Conservation (phyloP, 35 echinoderm and acorn worm species). For the Apostichopus japonicus region DNA sequence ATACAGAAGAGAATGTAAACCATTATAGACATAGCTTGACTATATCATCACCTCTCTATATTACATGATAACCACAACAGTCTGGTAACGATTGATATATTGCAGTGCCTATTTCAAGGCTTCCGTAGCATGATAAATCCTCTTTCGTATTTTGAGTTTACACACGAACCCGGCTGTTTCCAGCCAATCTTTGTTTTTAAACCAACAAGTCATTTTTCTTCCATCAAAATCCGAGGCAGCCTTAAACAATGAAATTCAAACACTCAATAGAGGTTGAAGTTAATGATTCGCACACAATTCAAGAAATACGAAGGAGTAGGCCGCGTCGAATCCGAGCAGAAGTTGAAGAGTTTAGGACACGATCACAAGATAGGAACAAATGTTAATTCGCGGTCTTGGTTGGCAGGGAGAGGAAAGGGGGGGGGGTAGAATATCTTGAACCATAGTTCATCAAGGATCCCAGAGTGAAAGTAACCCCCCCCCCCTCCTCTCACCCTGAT, state of each 20-base stretch:
- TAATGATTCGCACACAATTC: slow-evolving; percentile 26
- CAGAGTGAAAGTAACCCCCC: no score
- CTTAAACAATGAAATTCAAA: slow-evolving; percentile 39
- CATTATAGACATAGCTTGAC: neutral
- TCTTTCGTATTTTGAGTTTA: slow-evolving; percentile 24
- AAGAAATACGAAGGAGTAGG: neutral
- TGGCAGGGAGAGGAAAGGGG: no score
- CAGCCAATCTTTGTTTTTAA: slow-evolving; percentile 11
- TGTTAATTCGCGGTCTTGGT: no score
- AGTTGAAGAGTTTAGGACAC: no score
- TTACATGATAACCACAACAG: no score
- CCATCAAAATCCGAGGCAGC: neutral
- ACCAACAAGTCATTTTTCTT: slow-evolving; percentile 36
- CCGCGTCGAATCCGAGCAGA: no score
- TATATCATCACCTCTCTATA: no score
- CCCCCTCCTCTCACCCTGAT: no score
- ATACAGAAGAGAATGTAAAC: slow-evolving; percentile 3
- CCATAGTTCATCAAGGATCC: no score
- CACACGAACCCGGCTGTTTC: slow-evolving; percentile 35
- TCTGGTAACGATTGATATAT: no score
- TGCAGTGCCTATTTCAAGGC: neutral
- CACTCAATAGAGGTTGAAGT: neutral
- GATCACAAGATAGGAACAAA: no score
- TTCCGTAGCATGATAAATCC: neutral
- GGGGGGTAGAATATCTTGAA: no score